phyloP scores from a whole-genome alignment of 2,113 vertebrate genomes.

The Acanthisitta chloris region DNA sequence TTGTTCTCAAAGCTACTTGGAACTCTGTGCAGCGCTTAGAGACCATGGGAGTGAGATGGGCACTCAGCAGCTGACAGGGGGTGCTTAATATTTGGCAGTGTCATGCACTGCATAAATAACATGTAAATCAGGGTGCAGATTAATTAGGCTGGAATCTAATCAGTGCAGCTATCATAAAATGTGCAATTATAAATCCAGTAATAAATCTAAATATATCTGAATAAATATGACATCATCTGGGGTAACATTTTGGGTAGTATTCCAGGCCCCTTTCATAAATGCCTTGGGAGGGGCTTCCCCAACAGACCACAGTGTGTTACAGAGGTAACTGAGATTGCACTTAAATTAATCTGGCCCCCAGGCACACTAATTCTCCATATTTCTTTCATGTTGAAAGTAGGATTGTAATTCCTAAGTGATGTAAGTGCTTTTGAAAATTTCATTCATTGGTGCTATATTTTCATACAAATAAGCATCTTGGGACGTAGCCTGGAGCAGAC shows the following conservation, averaged over 20 bases:
- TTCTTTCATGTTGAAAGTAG: neutral
- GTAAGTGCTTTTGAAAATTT: neutral
- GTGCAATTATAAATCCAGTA: neutral
- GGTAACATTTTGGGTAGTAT: neutral
- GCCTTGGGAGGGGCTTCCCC: neutral
- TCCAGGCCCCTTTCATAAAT: neutral
- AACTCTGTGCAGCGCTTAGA: neutral
- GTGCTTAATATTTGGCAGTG: neutral
- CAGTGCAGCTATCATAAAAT: neutral
- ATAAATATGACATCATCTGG: neutral
- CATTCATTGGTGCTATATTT: neutral
- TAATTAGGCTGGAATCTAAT: slow-evolving; percentile 25
- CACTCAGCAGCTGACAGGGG: neutral
- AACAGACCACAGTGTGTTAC: neutral
- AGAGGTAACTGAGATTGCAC: neutral
- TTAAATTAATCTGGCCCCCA: neutral
- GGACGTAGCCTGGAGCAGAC: neutral
- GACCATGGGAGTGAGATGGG: neutral
- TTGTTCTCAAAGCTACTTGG: neutral
- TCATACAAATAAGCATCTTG: neutral
- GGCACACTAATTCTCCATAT: neutral
- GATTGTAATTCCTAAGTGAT: neutral
- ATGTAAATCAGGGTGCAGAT: neutral
- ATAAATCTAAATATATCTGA: slow-evolving; percentile 6
- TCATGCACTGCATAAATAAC: neutral